Evolutionary conservation across 2,113 vertebrate genomes (phyloP).

Genomic region (Vulpes vulpes): DNA sequence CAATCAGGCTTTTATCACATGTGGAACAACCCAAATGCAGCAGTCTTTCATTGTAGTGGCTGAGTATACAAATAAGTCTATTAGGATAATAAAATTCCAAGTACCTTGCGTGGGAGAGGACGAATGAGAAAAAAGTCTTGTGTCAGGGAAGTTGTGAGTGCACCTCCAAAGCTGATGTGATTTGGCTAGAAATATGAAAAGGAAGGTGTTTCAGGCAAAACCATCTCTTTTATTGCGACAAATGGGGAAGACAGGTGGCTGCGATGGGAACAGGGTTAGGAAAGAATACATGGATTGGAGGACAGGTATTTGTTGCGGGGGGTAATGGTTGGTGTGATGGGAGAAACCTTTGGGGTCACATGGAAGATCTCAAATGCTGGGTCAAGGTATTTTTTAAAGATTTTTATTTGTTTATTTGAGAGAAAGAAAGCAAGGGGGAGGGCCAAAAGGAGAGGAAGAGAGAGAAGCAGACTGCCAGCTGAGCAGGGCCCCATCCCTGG

Average conservation of each 20-base stretch:
- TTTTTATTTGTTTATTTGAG: neutral
- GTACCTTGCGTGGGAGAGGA: neutral
- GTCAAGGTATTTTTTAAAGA: neutral
- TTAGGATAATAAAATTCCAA: neutral
- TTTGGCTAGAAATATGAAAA: neutral
- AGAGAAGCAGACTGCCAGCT: neutral
- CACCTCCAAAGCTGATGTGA: neutral
- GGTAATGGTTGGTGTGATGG: neutral
- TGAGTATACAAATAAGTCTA: neutral
- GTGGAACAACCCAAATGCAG: neutral
- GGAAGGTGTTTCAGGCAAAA: neutral
- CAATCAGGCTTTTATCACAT: neutral
- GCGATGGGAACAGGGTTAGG: neutral
- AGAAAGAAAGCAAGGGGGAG: neutral
- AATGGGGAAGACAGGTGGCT: neutral
- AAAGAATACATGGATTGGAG: neutral
- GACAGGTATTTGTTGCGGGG: neutral
- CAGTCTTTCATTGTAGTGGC: neutral
- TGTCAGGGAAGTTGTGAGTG: neutral
- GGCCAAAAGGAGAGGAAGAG: neutral
- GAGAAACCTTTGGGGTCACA: neutral
- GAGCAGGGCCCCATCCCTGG: neutral
- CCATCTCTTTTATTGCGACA: neutral
- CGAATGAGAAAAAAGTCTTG: slow-evolving; percentile 23
- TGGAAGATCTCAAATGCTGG: neutral